Percentiles rank a stretch among this genome's conserved stretches.
These are phyloP conservation scores for Calyptomena viridis DNA, from an alignment of 2,113 vertebrate species.

Conservation along the genomic window DNA sequence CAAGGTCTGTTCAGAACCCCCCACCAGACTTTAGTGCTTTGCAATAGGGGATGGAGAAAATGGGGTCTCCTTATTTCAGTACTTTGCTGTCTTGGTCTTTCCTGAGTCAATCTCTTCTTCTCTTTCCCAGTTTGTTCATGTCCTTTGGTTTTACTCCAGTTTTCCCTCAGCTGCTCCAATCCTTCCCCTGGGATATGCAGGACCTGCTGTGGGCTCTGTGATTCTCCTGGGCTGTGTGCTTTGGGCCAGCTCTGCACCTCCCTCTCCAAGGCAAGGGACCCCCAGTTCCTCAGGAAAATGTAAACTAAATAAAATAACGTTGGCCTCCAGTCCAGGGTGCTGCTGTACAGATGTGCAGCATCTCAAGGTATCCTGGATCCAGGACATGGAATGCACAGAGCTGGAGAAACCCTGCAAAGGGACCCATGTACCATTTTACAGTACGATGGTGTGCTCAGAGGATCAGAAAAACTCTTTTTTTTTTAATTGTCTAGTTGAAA, in stretches of 20 bases:
- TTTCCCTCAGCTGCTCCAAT: background rate
- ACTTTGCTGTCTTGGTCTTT: background rate
- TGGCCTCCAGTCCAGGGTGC: background rate
- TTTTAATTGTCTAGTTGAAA: background rate
- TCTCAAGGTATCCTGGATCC: background rate
- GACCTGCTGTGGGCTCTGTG: background rate
- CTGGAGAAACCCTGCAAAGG: background rate
- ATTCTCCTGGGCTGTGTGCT: background rate
- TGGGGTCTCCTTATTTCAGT: background rate
- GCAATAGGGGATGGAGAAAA: background rate
- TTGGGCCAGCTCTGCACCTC: background rate
- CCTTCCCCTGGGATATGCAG: background rate
- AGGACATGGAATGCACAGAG: background rate
- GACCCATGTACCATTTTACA: fast-evolving
- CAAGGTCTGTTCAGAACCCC: fast-evolving
- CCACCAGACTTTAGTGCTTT: background rate
- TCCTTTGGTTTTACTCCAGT: background rate
- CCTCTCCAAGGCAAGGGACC: background rate
- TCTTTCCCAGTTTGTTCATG: background rate
- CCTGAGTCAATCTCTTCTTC: background rate
- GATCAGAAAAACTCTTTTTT: background rate
- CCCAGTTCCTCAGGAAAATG: background rate
- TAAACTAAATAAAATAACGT: background rate
- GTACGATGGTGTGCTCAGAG: background rate
- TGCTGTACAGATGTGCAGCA: background rate